Percentiles rank a stretch among this genome's conserved stretches.
Evolutionary conservation across 2,888 invertebrate species (phyloP).

Genomic region (Acleris laterana): DNA sequence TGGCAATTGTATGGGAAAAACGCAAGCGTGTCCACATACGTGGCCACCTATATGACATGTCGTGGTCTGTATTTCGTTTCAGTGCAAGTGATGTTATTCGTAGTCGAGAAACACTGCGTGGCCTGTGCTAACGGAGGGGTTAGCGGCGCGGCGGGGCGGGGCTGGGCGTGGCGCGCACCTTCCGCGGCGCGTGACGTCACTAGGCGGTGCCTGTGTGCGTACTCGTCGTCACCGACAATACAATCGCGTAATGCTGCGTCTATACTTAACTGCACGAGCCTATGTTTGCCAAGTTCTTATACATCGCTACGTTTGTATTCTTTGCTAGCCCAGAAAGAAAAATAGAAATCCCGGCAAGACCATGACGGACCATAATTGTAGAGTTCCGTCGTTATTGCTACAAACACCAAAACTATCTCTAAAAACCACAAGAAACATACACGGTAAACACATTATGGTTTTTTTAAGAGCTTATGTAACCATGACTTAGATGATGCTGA

Average conservation of each 20-base stretch:
- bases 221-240: slow-evolving; percentile 4
- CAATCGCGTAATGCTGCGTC: not conserved
- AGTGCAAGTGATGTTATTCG: slow-evolving; percentile 14
- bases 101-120: slow-evolving; percentile 1
- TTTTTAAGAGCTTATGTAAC: too few species aligned
- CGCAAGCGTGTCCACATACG: not conserved
- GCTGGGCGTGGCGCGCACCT: slow-evolving; percentile 68
- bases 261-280: not conserved
- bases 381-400: too few species aligned
- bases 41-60: not conserved
- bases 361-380: too few species aligned
- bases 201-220: slow-evolving; percentile 36
- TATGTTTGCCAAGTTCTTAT: too few species aligned
- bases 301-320: too few species aligned
- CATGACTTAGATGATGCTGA: too few species aligned
- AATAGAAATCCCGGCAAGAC: too few species aligned
- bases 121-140: slow-evolving; percentile 32
- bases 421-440: too few species aligned
- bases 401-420: too few species aligned
- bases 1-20: too few species aligned
- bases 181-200: slow-evolving; percentile 58
- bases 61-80: slow-evolving; percentile 9
- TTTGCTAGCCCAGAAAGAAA: too few species aligned
- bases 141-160: slow-evolving; percentile 64
- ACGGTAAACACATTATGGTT: too few species aligned